Percentiles rank a stretch among this genome's conserved stretches.
Conservation (phyloP, 1,140 invertebrate species). For the Drosophila murphyi region DNA sequence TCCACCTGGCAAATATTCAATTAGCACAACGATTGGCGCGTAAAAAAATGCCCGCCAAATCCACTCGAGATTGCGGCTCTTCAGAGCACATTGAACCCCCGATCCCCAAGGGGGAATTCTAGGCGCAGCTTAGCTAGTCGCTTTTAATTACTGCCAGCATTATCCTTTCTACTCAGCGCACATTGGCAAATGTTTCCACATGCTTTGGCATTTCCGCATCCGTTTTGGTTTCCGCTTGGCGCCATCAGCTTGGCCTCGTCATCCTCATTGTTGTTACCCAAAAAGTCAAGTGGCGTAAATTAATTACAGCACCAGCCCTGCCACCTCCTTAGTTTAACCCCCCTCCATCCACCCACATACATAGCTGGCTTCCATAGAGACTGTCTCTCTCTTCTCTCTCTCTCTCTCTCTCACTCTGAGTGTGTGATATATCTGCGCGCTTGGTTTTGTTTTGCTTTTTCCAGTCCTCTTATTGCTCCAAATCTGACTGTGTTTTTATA, state of each 20-base stretch:
- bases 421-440: slow-evolving; percentile 39
- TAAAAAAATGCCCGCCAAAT: slow-evolving; percentile 53
- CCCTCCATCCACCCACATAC: neutral
- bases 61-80: slow-evolving; percentile 28
- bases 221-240: slow-evolving; percentile 45
- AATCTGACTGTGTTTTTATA: slow-evolving; percentile 22
- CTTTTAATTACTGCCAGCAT: slow-evolving; percentile 60
- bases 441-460: slow-evolving; percentile 29
- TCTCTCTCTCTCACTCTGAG: neutral
- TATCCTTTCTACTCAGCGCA: slow-evolving; percentile 46
- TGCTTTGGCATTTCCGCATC: slow-evolving; percentile 67
- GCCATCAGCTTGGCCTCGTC: slow-evolving; percentile 33
- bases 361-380: slow-evolving; percentile 8
- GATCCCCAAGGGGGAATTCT: slow-evolving; percentile 5
- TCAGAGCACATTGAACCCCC: slow-evolving; percentile 21
- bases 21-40: slow-evolving; percentile 66
- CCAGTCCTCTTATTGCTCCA: slow-evolving; percentile 49
- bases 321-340: neutral
- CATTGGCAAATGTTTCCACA: slow-evolving; percentile 78
- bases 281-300: slow-evolving; percentile 77
- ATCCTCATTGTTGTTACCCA: slow-evolving; percentile 41
- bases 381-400: neutral
- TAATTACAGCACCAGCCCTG: slow-evolving; percentile 63
- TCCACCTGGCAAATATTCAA: slow-evolving; percentile 71
- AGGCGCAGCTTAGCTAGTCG: slow-evolving; percentile 42